Evolutionary conservation across 2,888 invertebrate species (phyloP), one percentile per base, ranked within the genome.

Genomic region (Scaptomyza flava): DNA sequence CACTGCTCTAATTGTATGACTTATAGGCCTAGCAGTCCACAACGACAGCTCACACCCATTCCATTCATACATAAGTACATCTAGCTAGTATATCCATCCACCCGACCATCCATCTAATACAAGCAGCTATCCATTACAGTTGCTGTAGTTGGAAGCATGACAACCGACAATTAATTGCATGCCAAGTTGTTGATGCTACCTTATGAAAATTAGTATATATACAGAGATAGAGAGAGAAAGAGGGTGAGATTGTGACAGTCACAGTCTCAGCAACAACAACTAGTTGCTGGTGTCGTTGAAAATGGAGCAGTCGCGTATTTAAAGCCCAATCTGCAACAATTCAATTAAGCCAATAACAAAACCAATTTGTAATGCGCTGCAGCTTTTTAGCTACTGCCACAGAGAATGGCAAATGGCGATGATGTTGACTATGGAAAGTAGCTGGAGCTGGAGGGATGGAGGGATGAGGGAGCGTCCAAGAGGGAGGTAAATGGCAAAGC

Each of bases 271-370:
- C 57, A 66, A 64, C 42, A 66, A 45, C 50, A 41, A 33, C 38
- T 17, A 12, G 20, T 36, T 11, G 46, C 23, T 33, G 38, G 20
- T 3, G 50, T 34, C 17, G 11, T 30, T 17, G 5, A 12, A 41
- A 41, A 41, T 41, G 46, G 14, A 38, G 27, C 47, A 33, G 59
- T 45, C 63, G 50, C 60, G 67, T 79, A 74, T 72, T 81, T 84
- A 81, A 81, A 75, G 79, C 72, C 81, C 82, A 81, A 85, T 83
- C 78, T 83, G 78, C 82, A 78, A 80, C 80, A 85, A 85, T 83
- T 85, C 78, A 85, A 85, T 85, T 83, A 80, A 78, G 82, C 82
- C 85, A 83, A 85, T 83, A 85, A 82, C 82, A 77, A 82, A 82
- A 71, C 82, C 82, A 85, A 85, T 82, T 85, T 85, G 80, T 85